Evolutionary conservation across 2,888 invertebrate genomes (phyloP).

Genomic region (Heliconius ethilla): DNA sequence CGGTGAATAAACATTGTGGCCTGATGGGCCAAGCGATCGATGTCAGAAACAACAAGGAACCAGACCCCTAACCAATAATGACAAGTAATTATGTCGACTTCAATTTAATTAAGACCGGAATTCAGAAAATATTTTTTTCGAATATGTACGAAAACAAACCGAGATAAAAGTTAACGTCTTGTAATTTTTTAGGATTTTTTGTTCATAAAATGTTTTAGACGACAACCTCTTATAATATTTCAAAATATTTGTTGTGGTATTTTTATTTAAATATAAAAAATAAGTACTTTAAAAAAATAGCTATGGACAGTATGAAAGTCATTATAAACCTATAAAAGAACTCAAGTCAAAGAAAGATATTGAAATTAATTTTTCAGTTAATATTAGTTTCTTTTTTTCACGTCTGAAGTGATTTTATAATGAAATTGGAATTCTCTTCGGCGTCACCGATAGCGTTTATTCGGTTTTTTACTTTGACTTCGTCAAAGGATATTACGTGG

Average conservation of each 20-base stretch:
- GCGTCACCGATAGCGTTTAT: constrained; percentile 64
- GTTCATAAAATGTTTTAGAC: no score
- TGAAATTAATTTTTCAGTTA: constrained; percentile 38
- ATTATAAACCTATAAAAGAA: constrained; percentile 42
- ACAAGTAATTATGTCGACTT: constrained; percentile 11
- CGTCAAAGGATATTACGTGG: constrained; percentile 76
- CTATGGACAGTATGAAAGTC: constrained; percentile 50
- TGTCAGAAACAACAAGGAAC: constrained; percentile 62
- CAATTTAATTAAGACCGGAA: constrained; percentile 13
- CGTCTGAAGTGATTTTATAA: constrained; percentile 55
- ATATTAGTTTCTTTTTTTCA: constrained; percentile 44
- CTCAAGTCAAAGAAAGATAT: constrained; percentile 29
- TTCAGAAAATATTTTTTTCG: background rate
- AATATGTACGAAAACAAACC: background rate
- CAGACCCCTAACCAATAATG: constrained; percentile 44
- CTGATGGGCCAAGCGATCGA: constrained; percentile 58
- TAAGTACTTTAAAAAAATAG: constrained; percentile 25
- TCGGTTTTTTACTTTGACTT: constrained; percentile 74
- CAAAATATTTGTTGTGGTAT: background rate
- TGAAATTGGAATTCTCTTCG: constrained; percentile 73
- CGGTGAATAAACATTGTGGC: constrained; percentile 68
- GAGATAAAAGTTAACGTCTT: background rate
- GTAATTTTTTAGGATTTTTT: no score
- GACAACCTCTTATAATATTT: no score
- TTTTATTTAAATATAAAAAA: constrained; percentile 42